Evolutionary conservation across 2,113 vertebrate species (phyloP), one percentile per base, ranked within the genome.

Genomic region (Alexandromys fortis): DNA sequence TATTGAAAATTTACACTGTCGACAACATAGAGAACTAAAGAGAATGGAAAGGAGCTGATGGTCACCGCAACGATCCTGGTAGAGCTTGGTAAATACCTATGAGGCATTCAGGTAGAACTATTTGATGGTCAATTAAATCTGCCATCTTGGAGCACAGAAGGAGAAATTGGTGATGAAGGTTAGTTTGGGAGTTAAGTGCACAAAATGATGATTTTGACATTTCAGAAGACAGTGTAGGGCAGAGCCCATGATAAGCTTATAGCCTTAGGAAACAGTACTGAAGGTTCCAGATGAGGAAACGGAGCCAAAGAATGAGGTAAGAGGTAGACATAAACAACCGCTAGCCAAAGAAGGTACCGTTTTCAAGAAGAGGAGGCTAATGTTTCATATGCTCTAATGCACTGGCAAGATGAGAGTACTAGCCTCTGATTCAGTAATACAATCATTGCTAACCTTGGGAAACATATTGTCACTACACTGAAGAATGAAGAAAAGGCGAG

Each of bases 251-350:
- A 72, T 78, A 92, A 87, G 38, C 0, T 91, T 89, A 95, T 19
- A 94, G 58, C n/a, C 68, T 91, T 94, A 42, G 17, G 61, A 63
- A 96, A 94, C 42, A 92, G 68, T 55, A 90, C 2, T 28, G 49
- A 73, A 93, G n/a, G 65, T 85, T 91, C 42, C 76, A 91, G 38
- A 73, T 91, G 55, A 94, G 52, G 49, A 91, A 92, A 49, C 55
- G 1, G 21, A 81, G 58, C 81, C 90, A 94, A 78, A 89, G 10
- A 94, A 96, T 91, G 89, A 95, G 35, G 35, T 72, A 97, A 95
- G 68, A 96, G 42, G 22, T 61, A 90, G 68, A 68, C 77, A 49
- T 83, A 83, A 92, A 49, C 33, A 79, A 81, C 42, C 42, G 52
- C 45, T 77, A 89, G 58, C 55, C 89, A 93, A 95, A 92, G 35